Conservation (phyloP, 2,797 vertebrate species). For the Ctenopoma multispine region DNA sequence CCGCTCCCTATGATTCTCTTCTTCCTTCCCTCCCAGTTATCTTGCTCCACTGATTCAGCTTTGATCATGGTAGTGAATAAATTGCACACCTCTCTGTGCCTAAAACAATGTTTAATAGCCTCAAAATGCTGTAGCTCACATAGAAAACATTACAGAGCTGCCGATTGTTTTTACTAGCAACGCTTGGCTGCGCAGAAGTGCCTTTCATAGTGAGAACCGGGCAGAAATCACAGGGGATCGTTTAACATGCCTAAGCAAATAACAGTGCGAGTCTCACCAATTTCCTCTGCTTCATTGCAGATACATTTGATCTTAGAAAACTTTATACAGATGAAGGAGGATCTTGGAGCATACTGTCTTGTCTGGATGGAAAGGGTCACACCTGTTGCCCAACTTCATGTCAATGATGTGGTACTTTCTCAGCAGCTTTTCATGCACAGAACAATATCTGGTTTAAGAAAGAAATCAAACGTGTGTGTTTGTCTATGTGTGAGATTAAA, state of each 20-base stretch:
- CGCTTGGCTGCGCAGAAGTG: conserved; percentile 26
- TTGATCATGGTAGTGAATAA: conserved; percentile 48
- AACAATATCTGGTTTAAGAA: not conserved
- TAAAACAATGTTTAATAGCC: conserved; percentile 50
- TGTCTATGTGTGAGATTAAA: not conserved
- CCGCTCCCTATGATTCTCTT: not conserved
- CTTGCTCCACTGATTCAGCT: conserved; percentile 32
- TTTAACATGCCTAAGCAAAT: conserved; percentile 50
- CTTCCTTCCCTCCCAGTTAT: conserved; percentile 20
- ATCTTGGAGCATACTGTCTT: not conserved
- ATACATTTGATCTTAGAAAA: conserved; percentile 30
- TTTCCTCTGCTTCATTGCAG: conserved; percentile 9
- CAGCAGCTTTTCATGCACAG: not conserved
- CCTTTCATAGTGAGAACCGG: not conserved
- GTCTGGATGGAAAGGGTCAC: not conserved
- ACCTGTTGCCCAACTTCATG: conserved; percentile 7
- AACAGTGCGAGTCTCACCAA: conserved; percentile 14
- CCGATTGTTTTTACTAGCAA: conserved; percentile 20
- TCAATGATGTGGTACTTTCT: not conserved
- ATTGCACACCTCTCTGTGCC: conserved; percentile 31
- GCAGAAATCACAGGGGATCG: conserved; percentile 44
- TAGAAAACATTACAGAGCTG: conserved; percentile 28
- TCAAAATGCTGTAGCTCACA: conserved; percentile 25
- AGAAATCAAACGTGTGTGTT: not conserved
- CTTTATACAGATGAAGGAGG: conserved; percentile 12